Conservation (phyloP, 1,140 invertebrate species). For the Harlomillsia oculata region DNA sequence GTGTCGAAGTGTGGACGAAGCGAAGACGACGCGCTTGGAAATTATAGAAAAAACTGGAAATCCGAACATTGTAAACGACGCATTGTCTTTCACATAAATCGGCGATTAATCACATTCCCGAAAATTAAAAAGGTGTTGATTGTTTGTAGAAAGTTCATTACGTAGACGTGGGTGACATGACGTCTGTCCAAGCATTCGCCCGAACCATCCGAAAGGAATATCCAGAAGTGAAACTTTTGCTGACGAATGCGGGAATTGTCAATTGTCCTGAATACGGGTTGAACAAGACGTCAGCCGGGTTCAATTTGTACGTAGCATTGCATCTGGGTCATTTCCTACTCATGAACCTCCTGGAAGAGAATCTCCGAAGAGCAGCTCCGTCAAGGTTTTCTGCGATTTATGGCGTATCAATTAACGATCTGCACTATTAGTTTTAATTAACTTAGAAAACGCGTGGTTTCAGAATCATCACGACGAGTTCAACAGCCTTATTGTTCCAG, state of each 20-base stretch:
- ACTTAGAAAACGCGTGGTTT: no score
- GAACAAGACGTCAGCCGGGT: constrained; percentile 52
- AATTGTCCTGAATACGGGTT: constrained; percentile 1
- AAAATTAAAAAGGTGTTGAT: neutral
- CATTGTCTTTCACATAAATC: neutral
- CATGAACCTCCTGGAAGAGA: constrained; percentile 64
- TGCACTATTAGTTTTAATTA: constrained; percentile 72
- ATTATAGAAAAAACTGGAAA: constrained; percentile 6
- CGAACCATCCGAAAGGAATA: constrained; percentile 50
- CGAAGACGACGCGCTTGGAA: neutral
- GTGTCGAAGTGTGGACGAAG: constrained; percentile 6
- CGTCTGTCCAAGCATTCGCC: constrained; percentile 61
- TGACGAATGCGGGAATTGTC: constrained; percentile 38
- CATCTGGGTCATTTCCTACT: constrained; percentile 72
- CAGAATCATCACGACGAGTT: neutral
- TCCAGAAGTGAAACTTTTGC: constrained; percentile 55
- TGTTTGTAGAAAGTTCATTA: constrained; percentile 45
- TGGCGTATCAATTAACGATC: constrained; percentile 69
- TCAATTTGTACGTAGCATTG: constrained; percentile 68
- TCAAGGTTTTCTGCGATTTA: no score
- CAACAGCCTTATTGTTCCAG: constrained; percentile 9
- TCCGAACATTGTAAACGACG: constrained; percentile 24
- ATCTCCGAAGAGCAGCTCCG: constrained; percentile 51
- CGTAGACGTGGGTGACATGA: constrained; percentile 60
- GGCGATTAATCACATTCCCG: constrained; percentile 37